A percentile compares a stretch with the other conserved stretches of the same genome.
phyloP scores from a whole-genome alignment of 1,140 invertebrate genomes.

The Drosophila ficusphila region DNA sequence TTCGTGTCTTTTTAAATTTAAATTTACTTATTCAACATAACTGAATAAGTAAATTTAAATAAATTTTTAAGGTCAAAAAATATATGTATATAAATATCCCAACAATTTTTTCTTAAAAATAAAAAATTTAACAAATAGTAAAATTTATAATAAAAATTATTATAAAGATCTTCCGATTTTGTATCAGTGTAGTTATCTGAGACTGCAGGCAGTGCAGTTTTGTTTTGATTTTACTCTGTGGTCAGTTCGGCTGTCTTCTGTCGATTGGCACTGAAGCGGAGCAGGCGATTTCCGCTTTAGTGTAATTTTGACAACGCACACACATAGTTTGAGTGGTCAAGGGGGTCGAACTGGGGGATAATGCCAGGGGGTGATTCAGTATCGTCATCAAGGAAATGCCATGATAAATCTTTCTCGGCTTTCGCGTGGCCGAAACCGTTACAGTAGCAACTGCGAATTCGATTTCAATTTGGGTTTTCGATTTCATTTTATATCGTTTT shows the following conservation, averaged over 20 bases:
- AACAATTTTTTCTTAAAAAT: no score
- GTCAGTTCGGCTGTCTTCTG: slow-evolving; percentile 40
- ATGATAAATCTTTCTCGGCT: slow-evolving; percentile 66
- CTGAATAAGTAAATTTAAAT: no score
- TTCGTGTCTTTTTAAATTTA: no score
- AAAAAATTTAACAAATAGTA: no score
- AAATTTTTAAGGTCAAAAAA: no score
- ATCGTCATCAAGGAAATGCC: slow-evolving; percentile 64
- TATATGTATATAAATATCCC: no score
- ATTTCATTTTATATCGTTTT: slow-evolving; percentile 26
- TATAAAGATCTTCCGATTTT: neutral
- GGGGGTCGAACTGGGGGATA: neutral
- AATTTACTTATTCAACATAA: no score
- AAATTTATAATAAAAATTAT: neutral
- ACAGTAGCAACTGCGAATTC: slow-evolving; percentile 68
- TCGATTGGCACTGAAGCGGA: slow-evolving; percentile 66
- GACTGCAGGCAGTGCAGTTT: slow-evolving; percentile 29
- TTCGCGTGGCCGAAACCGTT: slow-evolving; percentile 47
- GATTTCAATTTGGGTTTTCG: slow-evolving; percentile 50
- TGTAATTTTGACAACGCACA: slow-evolving; percentile 77
- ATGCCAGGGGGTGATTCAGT: neutral
- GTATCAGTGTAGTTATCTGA: slow-evolving; percentile 21
- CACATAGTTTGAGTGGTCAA: slow-evolving; percentile 3
- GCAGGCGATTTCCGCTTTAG: slow-evolving; percentile 73
- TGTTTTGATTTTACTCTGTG: slow-evolving; percentile 6